phyloP scores from a whole-genome alignment of 2,888 invertebrate species.

The Lochmaea capreae region DNA sequence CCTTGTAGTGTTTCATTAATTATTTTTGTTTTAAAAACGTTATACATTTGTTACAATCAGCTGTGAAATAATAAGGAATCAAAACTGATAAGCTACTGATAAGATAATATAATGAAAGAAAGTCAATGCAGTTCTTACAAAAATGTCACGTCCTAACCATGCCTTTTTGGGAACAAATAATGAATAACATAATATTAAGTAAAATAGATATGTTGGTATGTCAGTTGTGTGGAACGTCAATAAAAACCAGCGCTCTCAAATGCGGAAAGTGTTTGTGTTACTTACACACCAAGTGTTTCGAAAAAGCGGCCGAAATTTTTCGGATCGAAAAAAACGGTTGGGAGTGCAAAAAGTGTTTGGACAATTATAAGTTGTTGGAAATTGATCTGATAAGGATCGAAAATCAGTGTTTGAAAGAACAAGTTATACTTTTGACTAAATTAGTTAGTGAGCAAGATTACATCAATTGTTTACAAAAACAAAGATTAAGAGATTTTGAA shows the following conservation, averaged over 20 bases:
- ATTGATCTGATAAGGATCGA: constrained; percentile 44
- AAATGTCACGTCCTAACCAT: constrained; percentile 33
- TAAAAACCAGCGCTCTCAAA: constrained; percentile 50
- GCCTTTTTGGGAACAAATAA: constrained; percentile 40
- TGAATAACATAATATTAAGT: constrained; percentile 25
- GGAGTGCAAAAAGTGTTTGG: constrained; percentile 48
- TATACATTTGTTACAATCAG: background rate
- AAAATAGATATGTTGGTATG: constrained; percentile 33
- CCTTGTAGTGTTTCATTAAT: background rate
- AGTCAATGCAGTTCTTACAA: background rate
- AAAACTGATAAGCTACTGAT: constrained; percentile 31
- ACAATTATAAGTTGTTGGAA: constrained; percentile 41
- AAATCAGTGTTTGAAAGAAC: constrained; percentile 50
- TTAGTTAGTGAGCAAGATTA: constrained; percentile 51
- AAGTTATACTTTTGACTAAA: constrained; percentile 47
- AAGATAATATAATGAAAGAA: constrained; percentile 28
- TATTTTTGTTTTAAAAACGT: background rate
- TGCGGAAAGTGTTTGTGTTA: constrained; percentile 48
- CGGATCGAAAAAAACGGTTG: constrained; percentile 46
- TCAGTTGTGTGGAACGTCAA: constrained; percentile 45
- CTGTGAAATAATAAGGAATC: background rate
- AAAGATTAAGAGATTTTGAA: constrained; percentile 40
- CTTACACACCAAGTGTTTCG: constrained; percentile 50
- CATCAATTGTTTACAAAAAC: constrained; percentile 48
- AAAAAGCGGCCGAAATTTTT: constrained; percentile 49